Percentiles rank a stretch among this genome's conserved stretches.
Conservation (phyloP, 64 coral and sea anemone genomes). For the Anthopleura sola region DNA sequence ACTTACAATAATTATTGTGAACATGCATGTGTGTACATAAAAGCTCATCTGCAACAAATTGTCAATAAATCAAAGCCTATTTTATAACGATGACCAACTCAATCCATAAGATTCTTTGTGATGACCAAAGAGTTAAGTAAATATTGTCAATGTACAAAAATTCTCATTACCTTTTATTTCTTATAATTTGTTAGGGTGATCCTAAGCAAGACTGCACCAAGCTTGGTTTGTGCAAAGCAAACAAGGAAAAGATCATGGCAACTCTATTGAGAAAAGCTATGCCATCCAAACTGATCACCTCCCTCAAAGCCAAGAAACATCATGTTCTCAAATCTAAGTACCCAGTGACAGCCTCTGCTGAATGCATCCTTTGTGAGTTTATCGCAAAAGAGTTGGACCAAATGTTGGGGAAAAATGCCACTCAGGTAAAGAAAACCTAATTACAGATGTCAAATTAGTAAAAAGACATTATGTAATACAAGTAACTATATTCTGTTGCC, state of each 20-base stretch:
- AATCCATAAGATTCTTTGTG: no score
- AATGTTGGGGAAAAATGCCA: constrained; percentile 70
- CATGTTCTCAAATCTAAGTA: constrained; percentile 19
- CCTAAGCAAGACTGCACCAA: constrained; percentile 63
- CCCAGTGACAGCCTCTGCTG: constrained; percentile 24
- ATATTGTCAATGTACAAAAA: no score
- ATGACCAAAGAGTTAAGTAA: no score
- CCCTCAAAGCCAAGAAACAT: constrained; percentile 10
- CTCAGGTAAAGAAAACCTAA: constrained; percentile 37
- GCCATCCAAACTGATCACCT: constrained; percentile 4
- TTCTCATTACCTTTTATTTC: background rate
- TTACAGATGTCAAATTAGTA: background rate
- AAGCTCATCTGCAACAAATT: no score
- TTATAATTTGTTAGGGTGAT: constrained; percentile 42
- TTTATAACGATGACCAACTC: no score
- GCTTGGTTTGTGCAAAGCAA: constrained; percentile 61
- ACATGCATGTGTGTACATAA: no score
- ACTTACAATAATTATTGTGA: no score
- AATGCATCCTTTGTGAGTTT: constrained; percentile 84
- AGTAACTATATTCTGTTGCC: background rate
- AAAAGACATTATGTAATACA: background rate
- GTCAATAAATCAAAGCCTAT: no score
- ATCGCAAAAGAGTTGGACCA: constrained; percentile 55
- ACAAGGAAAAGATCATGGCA: constrained; percentile 32
- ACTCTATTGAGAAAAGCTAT: constrained; percentile 21